Evolutionary conservation across 2,113 vertebrate genomes (phyloP), one percentile per base, ranked within the genome.

Genomic region (Sander lucioperca): DNA sequence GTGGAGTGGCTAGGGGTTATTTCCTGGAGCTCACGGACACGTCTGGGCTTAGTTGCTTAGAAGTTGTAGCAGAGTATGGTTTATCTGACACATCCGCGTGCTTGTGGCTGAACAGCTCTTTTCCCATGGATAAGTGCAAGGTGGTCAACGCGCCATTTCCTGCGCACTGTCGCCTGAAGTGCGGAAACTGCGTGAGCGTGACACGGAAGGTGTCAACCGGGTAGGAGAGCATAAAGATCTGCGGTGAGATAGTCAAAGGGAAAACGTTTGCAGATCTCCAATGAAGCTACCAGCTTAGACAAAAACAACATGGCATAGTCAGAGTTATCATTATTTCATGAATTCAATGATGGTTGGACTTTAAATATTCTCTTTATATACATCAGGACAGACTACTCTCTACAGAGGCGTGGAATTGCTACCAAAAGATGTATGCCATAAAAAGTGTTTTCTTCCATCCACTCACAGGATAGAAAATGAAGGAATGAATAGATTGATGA

Each of bases 101-200:
- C 1, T 15, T 18, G 59, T n/a, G 43, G n/a, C 19, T 23, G n/a
- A 67, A 23, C 51, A 19, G 18, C 58, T 71, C 14, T 47, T 75
- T 86, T 62, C 79, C 70, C 79, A 77, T 57, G 71, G 66, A 62
- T 3, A 62, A 71, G 79, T 79, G 64, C 48, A 27, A 79, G 36
- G 80, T 74, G 7, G n/a, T 84, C 59, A 85, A 80, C n/a, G 5
- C 50, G 25, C 54, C 51, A 68, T 74, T 89, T 89, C 85, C 84
- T 85, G 80, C 53, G 10, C 58, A n/a, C n/a, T 51, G 81, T 47
- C 58, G 27, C 84, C 69, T 59, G 16, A 65, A 53, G 86, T 74
- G 88, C 1, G 71, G 48, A 79, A 79, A 78, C 23, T 45, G 36
- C 30, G 73, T 77, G 85, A 82, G 36, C 36, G 73, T 77, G 83